These are phyloP conservation scores for Rhaphigaster nebulosa DNA, from an alignment of 2,888 invertebrate genomes.

Conservation along the genomic window DNA sequence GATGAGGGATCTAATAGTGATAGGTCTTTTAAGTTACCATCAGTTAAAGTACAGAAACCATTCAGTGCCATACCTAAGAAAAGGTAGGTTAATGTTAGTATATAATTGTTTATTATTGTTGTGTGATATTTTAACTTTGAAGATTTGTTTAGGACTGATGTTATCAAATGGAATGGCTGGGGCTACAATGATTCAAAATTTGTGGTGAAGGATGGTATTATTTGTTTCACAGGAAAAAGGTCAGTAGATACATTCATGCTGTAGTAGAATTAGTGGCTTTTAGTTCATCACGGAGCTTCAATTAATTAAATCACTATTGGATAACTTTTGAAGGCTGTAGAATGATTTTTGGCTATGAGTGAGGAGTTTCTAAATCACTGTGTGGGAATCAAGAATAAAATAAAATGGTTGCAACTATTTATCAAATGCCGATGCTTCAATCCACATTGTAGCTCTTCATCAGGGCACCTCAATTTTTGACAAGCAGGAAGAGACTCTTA, in stretches of 20 bases:
- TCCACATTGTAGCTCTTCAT: too few relatives aligned
- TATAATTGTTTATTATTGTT: background rate
- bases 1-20: background rate
- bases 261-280: background rate
- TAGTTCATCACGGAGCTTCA: background rate
- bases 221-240: slow-evolving; percentile 84
- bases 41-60: slow-evolving; percentile 35
- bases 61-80: slow-evolving; percentile 53
- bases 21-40: slow-evolving; percentile 36
- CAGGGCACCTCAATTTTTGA: too few relatives aligned
- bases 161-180: slow-evolving; percentile 99
- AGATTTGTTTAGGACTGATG: slow-evolving; percentile 80
- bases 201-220: slow-evolving; percentile 75
- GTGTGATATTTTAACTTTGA: background rate
- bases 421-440: too few relatives aligned
- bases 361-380: too few relatives aligned
- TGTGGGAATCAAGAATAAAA: too few relatives aligned
- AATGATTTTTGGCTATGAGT: too few relatives aligned
- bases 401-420: too few relatives aligned
- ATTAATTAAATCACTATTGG: too few relatives aligned
- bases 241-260: slow-evolving; percentile 55
- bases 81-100: slow-evolving; percentile 38
- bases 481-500: too few relatives aligned
- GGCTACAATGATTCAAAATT: slow-evolving; percentile 98
- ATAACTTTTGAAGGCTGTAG: too few relatives aligned